A percentile compares a stretch with the other conserved stretches of the same genome.
Conservation (phyloP, 2,888 invertebrate species). For the Napeogenes inachia region DNA sequence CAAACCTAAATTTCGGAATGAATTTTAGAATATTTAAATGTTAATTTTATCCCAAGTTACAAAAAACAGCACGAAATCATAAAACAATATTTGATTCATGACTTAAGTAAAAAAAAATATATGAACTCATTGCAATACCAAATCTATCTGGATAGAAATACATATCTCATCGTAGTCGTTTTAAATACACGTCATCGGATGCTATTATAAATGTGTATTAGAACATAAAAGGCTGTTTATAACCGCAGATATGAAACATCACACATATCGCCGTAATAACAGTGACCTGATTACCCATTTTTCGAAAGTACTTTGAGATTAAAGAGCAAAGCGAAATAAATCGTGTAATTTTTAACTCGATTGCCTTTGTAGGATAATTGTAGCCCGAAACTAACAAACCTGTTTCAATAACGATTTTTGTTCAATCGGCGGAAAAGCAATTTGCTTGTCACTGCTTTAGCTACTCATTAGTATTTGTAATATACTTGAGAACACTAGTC, state of each 20-base stretch:
- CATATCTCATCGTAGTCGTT: no score
- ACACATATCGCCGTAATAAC: constrained; percentile 27
- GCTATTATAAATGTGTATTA: no score
- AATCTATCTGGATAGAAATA: no score
- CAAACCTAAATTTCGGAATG: no score
- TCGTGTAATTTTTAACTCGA: constrained; percentile 62
- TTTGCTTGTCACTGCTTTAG: neutral
- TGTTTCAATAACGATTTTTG: neutral
- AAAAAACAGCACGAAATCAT: no score
- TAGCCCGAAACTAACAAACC: constrained; percentile 40
- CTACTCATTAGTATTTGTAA: neutral
- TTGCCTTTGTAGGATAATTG: constrained; percentile 55
- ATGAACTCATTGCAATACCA: no score
- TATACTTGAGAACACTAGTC: neutral
- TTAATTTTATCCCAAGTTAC: no score
- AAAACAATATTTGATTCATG: no score
- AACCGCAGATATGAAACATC: constrained; percentile 19
- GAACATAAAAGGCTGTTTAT: neutral
- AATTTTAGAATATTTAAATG: no score
- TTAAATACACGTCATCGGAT: no score
- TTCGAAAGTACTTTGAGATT: constrained; percentile 56
- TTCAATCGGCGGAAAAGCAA: neutral
- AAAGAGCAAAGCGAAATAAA: constrained; percentile 56
- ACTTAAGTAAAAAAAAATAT: no score
- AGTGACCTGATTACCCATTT: constrained; percentile 63